These are phyloP conservation scores for Petrocephalus microphthalmus DNA, from an alignment of 2,113 vertebrate species.

Conservation along the genomic window DNA sequence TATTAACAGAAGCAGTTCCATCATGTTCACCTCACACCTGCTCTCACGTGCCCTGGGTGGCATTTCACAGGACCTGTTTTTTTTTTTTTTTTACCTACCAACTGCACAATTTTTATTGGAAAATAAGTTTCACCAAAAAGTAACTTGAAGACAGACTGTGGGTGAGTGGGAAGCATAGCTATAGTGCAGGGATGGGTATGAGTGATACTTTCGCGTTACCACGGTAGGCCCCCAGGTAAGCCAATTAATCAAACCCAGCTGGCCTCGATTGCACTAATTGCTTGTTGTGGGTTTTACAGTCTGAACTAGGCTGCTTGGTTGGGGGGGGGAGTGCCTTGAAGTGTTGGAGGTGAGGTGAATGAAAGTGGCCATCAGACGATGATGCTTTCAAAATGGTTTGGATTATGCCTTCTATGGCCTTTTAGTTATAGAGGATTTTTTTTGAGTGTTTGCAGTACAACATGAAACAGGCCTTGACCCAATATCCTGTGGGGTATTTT, in stretches of 20 bases:
- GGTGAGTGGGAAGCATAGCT: not conserved
- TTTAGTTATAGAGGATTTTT: not conserved
- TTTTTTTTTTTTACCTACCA: no score
- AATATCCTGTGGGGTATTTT: not conserved
- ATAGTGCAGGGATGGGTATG: not conserved
- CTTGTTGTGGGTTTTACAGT: not conserved
- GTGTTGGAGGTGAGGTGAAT: not conserved
- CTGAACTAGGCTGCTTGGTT: not conserved
- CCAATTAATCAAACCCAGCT: not conserved
- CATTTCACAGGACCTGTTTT: not conserved
- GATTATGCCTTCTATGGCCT: not conserved
- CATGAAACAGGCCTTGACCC: not conserved
- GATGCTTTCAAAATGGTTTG: not conserved
- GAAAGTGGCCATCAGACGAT: not conserved
- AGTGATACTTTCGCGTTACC: not conserved
- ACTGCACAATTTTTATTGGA: not conserved
- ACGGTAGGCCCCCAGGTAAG: not conserved
- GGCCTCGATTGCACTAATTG: not conserved
- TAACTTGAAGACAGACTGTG: not conserved
- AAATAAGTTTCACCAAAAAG: not conserved
- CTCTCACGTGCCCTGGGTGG: not conserved
- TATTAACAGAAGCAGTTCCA: not conserved
- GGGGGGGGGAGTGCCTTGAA: not conserved
- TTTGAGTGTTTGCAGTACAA: not conserved
- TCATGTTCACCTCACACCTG: conserved; percentile 10